Evolutionary conservation across 2,797 vertebrate genomes (phyloP), one percentile per base, ranked within the genome.

Genomic region (Myoxocephalus aenaeus): DNA sequence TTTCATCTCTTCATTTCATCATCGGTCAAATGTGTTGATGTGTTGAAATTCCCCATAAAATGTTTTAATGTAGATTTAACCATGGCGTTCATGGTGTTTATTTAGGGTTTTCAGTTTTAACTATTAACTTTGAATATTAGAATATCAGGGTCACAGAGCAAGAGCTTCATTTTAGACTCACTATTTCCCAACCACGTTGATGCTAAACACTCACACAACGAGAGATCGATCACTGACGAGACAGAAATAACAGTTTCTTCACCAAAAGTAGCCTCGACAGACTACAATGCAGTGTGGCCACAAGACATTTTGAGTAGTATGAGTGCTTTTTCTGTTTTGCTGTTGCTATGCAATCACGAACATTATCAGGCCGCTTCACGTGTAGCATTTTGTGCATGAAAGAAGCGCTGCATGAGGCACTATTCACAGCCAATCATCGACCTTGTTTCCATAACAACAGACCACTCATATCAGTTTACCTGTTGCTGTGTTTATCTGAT

Each of bases 371-470:
- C 27, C 27, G 44, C 3, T 71, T 69, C 44, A 34, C 38, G 18
- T 8, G 40, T 34, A 59, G 7, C 38, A 3, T 38, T 73, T 59
- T 56, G 27, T 53, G 40, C 50, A 63, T 18, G 22, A 65, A 76
- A 64, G 64, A 54, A 36, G 58, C 18, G 7, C 69, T 48, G 50
- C 40, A 20, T 63, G 56, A 67, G 64, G 20, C 22, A 1, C 36
- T 32, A 1, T 14, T 68, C 65, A 68, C n/a, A 51, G 17, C 40
- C 61, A 59, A 56, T 80, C 57, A 29, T 67, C 65, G 9, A 42
- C 38, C 66, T 65, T 77, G 87, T 90, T 90, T 82, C 84, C 79
- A 80, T 86, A 80, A 83, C 84, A 80, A 87, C 81, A 68, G 46
- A 58, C 57, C 51, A 50, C 69, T 84, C 38, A 0, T 22, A 50